A percentile compares a stretch with the other conserved stretches of the same genome.
Evolutionary conservation across 2,113 vertebrate genomes (phyloP).

Genomic region (Philantomba maxwellii): DNA sequence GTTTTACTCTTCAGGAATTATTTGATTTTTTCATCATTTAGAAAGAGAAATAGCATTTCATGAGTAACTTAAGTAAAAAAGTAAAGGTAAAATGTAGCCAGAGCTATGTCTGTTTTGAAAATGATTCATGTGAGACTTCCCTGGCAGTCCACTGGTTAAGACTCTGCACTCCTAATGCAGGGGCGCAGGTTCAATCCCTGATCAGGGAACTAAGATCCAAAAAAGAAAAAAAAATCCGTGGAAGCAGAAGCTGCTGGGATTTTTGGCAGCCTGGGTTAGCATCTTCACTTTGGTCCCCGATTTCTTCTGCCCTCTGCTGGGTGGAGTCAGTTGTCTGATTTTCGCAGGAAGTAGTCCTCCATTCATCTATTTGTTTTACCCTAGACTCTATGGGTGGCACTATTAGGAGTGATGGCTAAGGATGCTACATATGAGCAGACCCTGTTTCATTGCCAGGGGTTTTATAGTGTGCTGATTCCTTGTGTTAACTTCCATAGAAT

Average conservation of each 20-base stretch:
- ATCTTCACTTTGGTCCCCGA: not conserved
- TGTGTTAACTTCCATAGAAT: not conserved
- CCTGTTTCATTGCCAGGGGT: not conserved
- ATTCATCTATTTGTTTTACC: not conserved
- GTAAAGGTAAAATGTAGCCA: not conserved
- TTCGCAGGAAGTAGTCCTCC: not conserved
- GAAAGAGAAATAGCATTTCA: conserved; percentile 2
- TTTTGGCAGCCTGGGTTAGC: not conserved
- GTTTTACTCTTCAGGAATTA: conserved; percentile 23
- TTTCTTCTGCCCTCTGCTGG: conserved; percentile 61
- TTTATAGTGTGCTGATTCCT: not conserved
- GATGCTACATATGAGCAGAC: not conserved
- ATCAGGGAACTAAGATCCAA: not conserved
- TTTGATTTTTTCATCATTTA: not conserved
- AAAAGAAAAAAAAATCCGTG: not conserved
- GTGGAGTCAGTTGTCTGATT: conserved; percentile 8
- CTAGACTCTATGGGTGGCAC: not conserved
- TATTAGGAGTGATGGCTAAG: not conserved
- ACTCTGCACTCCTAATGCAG: not conserved
- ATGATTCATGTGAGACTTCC: not conserved
- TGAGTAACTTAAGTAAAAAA: not conserved
- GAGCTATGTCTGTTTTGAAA: not conserved
- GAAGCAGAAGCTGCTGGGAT: not conserved
- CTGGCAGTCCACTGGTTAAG: not conserved
- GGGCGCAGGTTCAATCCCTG: not conserved